A percentile compares a stretch with the other conserved stretches of the same genome.
Evolutionary conservation across 2,888 invertebrate genomes (phyloP).

Genomic region (Chouioia cunea): DNA sequence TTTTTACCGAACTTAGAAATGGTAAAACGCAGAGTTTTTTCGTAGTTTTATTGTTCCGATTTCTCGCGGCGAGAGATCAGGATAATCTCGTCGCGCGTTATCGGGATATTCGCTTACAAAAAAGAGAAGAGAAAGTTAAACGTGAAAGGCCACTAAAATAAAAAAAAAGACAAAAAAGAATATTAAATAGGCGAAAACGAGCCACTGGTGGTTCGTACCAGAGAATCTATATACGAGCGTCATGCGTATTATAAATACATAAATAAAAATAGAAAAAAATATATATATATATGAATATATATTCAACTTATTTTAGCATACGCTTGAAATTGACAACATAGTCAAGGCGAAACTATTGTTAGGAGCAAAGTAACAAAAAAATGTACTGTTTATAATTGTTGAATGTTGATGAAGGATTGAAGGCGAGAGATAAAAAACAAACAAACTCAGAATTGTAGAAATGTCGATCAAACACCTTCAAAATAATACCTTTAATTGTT

Average conservation of each 20-base stretch:
- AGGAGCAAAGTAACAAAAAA: slow-evolving; percentile 48
- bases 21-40: slow-evolving; percentile 22
- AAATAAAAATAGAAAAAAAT: slow-evolving; percentile 51
- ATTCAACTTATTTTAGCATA: slow-evolving; percentile 62
- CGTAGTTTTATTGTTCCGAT: slow-evolving; percentile 28
- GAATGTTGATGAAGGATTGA: slow-evolving; percentile 43
- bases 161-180: slow-evolving; percentile 27
- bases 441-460: slow-evolving; percentile 40
- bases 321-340: slow-evolving; percentile 57
- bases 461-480: slow-evolving; percentile 55
- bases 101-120: slow-evolving; percentile 30
- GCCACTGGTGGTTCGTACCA: slow-evolving; percentile 49
- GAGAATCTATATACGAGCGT: slow-evolving; percentile 45
- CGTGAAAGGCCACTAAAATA: slow-evolving; percentile 33
- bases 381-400: slow-evolving; percentile 49
- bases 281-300: slow-evolving; percentile 52
- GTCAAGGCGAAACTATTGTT: slow-evolving; percentile 47
- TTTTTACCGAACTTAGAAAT: slow-evolving; percentile 33
- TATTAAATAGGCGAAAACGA: slow-evolving; percentile 35
- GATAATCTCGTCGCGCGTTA: slow-evolving; percentile 45
- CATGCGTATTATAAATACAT: slow-evolving; percentile 42
- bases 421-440: slow-evolving; percentile 17
- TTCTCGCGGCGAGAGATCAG: slow-evolving; percentile 46
- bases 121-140: slow-evolving; percentile 17
- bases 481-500: slow-evolving; percentile 58